phyloP scores from a whole-genome alignment of 2,888 invertebrate genomes.

The Epicampocera succincta region DNA sequence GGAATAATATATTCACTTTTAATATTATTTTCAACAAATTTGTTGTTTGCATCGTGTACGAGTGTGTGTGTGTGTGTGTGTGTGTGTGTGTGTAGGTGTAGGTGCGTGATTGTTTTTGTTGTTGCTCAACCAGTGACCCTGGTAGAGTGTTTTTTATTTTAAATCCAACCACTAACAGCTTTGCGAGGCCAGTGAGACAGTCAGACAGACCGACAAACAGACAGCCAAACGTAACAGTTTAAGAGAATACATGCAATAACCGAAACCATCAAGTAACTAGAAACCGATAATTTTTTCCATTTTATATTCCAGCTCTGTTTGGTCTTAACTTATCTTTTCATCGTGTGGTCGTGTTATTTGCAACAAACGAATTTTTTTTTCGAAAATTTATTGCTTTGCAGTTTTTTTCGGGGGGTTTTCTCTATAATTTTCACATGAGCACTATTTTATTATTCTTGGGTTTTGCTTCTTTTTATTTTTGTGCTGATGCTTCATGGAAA shows the following conservation, averaged over 20 bases:
- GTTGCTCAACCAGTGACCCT: conserved; percentile 22
- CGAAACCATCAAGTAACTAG: conserved; percentile 27
- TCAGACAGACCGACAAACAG: no score
- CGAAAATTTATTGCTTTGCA: conserved; percentile 63
- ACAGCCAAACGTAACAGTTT: not conserved
- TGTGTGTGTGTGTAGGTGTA: not conserved
- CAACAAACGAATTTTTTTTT: conserved; percentile 53
- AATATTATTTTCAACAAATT: conserved; percentile 67
- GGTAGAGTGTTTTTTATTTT: not conserved
- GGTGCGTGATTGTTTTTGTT: not conserved
- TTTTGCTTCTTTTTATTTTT: conserved; percentile 18
- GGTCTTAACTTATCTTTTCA: conserved; percentile 64
- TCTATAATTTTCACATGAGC: conserved; percentile 63
- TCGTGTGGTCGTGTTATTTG: conserved; percentile 64
- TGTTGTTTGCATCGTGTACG: not conserved
- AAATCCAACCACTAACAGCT: conserved; percentile 4
- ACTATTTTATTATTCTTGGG: conserved; percentile 6
- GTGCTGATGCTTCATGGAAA: conserved; percentile 44
- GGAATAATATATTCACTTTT: conserved; percentile 69
- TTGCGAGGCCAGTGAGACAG: conserved; percentile 4
- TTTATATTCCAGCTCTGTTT: conserved; percentile 14
- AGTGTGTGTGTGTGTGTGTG: not conserved
- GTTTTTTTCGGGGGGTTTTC: conserved; percentile 14
- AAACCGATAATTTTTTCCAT: conserved; percentile 46
- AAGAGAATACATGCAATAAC: conserved; percentile 2